Conservation (phyloP, 2,113 vertebrate species). For the Perca schrenkii region DNA sequence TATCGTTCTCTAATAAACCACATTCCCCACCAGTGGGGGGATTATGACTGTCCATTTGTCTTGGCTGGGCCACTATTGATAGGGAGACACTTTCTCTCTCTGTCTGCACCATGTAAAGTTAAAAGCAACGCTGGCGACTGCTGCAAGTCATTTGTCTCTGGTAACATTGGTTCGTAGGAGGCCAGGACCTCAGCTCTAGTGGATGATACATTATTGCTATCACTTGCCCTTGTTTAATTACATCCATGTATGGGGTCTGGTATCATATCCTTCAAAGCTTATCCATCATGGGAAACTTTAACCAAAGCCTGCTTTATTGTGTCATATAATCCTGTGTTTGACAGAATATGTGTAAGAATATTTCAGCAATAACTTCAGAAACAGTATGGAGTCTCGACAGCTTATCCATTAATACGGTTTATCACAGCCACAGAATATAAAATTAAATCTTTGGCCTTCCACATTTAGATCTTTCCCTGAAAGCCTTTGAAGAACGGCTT, state of each 20-base stretch:
- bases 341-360: conserved; percentile 62
- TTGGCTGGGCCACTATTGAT: conserved; percentile 73
- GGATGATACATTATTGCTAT: conserved; percentile 74
- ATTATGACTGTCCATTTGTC: conserved; percentile 80
- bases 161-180: conserved; percentile 65
- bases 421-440: conserved; percentile 50
- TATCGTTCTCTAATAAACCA: conserved; percentile 74
- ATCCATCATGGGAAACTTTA: conserved; percentile 71
- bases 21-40: conserved; percentile 65
- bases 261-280: conserved; percentile 64
- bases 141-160: conserved; percentile 77
- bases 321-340: conserved; percentile 76
- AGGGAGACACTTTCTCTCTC: conserved; percentile 50
- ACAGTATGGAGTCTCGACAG: conserved; percentile 65
- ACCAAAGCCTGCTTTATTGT: conserved; percentile 62
- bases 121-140: conserved; percentile 69
- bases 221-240: conserved; percentile 78
- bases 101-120: conserved; percentile 63
- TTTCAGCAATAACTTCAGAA: conserved; percentile 72
- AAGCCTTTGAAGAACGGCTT: conserved; percentile 43
- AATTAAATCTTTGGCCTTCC: conserved; percentile 54
- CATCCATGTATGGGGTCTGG: conserved; percentile 73
- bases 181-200: conserved; percentile 65
- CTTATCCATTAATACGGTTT: conserved; percentile 68
- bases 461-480: conserved; percentile 29